These are phyloP conservation scores for Serinus canaria DNA, from an alignment of 2,113 vertebrate species.

Conservation along the genomic window DNA sequence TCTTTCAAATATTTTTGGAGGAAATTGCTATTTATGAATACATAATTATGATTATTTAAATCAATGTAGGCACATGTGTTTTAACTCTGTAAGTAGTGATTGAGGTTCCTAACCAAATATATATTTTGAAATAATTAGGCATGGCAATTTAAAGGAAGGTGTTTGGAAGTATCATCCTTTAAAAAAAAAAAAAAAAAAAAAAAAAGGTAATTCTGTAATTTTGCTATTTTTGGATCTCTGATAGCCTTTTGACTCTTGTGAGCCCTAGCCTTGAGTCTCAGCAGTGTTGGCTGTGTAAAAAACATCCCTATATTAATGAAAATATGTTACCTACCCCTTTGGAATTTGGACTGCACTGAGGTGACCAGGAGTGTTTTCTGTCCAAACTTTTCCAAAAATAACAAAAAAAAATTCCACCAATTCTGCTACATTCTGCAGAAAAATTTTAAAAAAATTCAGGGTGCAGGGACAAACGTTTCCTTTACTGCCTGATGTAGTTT, in stretches of 20 bases:
- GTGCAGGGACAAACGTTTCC: background rate
- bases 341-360: background rate
- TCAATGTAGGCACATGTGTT: fast-evolving
- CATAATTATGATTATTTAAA: background rate
- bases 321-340: background rate
- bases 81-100: background rate
- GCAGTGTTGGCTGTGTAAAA: background rate
- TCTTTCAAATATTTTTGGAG: background rate
- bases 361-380: background rate
- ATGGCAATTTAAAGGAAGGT: background rate
- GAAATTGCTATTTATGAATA: background rate
- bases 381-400: background rate
- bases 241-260: background rate
- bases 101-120: background rate
- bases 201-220: background rate
- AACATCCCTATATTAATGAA: background rate
- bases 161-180: background rate
- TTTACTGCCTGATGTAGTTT: background rate
- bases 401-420: background rate
- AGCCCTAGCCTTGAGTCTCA: background rate
- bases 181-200: too few relatives aligned
- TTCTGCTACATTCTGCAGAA: background rate
- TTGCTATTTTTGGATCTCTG: background rate
- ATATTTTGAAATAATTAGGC: background rate
- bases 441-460: background rate